Conservation (phyloP, 2,888 invertebrate genomes). For the Caenorhabditis sp. region DNA sequence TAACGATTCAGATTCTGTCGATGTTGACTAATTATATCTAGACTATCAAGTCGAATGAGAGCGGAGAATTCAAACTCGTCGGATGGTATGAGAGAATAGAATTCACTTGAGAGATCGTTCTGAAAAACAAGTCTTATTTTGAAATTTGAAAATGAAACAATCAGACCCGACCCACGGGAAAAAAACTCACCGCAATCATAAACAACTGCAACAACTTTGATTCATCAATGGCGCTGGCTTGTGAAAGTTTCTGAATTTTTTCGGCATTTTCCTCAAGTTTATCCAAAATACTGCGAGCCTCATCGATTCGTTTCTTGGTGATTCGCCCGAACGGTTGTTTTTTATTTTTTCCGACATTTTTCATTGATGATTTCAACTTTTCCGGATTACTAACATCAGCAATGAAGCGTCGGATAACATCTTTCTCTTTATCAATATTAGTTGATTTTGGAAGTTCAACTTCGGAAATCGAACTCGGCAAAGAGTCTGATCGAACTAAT, state of each 20-base stretch:
- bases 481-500: constrained; percentile 50
- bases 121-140: constrained; percentile 32
- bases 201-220: constrained; percentile 22
- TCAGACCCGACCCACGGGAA: neutral
- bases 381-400: constrained; percentile 71
- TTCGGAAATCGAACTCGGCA: constrained; percentile 30
- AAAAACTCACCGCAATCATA: constrained; percentile 20
- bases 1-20: constrained; percentile 32
- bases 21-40: constrained; percentile 17
- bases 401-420: constrained; percentile 53
- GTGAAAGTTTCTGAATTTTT: constrained; percentile 22
- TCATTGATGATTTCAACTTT: constrained; percentile 34
- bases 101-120: constrained; percentile 73
- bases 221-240: constrained; percentile 24
- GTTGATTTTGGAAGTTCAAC: constrained; percentile 20
- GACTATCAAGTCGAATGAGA: constrained; percentile 27
- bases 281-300: constrained; percentile 31
- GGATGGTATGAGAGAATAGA: constrained; percentile 73
- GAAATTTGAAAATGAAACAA: too few relatives aligned
- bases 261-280: constrained; percentile 31
- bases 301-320: constrained; percentile 39
- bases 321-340: constrained; percentile 47
- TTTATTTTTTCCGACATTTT: constrained; percentile 1
- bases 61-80: constrained; percentile 71
- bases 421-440: constrained; percentile 39